These are phyloP conservation scores for Stegodyphus mimosarum DNA, from an alignment of 1,140 invertebrate genomes.

Conservation along the genomic window DNA sequence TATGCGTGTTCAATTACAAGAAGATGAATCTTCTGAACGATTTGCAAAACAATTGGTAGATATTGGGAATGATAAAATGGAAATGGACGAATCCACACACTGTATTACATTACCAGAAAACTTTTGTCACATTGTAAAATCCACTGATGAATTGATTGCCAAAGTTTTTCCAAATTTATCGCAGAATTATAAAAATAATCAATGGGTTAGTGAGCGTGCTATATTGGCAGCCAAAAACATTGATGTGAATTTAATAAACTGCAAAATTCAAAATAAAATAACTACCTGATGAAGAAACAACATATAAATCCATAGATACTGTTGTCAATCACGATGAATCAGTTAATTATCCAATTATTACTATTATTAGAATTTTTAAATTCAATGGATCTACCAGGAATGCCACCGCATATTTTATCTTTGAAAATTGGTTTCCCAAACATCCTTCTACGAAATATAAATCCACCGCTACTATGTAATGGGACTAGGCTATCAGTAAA, in stretches of 20 bases:
- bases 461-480: no score
- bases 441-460: no score
- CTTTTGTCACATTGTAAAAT: constrained; percentile 21
- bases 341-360: constrained; percentile 13
- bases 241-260: constrained; percentile 2
- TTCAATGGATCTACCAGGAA: no score
- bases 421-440: no score
- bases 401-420: no score
- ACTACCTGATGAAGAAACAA: constrained; percentile 10
- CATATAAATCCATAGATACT: constrained; percentile 15
- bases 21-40: constrained; percentile 3
- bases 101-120: constrained; percentile 31
- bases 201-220: constrained; percentile 41
- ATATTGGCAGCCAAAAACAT: constrained; percentile 44
- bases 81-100: constrained; percentile 3
- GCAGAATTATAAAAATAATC: constrained; percentile 31
- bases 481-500: no score
- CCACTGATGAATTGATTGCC: constrained; percentile 16
- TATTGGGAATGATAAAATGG: constrained; percentile 41
- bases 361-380: no score
- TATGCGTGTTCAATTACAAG: constrained; percentile 41
- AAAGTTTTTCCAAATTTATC: constrained; percentile 42
- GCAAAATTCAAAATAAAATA: neutral
- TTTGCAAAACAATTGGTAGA: constrained; percentile 50
- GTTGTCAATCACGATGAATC: constrained; percentile 12